Evolutionary conservation across 2,797 vertebrate genomes (phyloP).

Genomic region (Sebastes cheni): DNA sequence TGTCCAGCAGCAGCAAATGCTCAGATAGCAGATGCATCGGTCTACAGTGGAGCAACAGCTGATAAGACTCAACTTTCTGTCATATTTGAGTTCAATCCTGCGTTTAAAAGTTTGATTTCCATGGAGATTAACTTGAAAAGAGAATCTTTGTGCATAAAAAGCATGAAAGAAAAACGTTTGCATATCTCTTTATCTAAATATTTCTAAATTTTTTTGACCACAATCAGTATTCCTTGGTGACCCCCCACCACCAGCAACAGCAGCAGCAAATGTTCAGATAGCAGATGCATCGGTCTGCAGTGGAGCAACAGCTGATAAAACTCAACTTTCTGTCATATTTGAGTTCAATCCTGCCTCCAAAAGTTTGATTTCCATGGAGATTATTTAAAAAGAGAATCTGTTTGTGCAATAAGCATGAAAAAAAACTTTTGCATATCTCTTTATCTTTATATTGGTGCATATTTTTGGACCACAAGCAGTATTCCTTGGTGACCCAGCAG

Average conservation of each 20-base stretch:
- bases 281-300: constrained; percentile 55
- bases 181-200: neutral
- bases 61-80: constrained; percentile 51
- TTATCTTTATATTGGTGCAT: neutral
- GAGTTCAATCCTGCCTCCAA: constrained; percentile 14
- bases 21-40: constrained; percentile 55
- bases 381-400: neutral
- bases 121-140: constrained; percentile 1
- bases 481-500: constrained; percentile 36
- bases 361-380: constrained; percentile 8
- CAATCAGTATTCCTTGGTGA: constrained; percentile 21
- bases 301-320: constrained; percentile 71
- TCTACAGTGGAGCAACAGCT: constrained; percentile 65
- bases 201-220: neutral
- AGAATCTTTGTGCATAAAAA: neutral
- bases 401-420: neutral
- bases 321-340: constrained; percentile 31
- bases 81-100: constrained; percentile 7
- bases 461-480: neutral
- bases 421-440: neutral
- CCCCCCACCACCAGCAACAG: constrained; percentile 3
- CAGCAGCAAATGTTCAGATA: constrained; percentile 61
- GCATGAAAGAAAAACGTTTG: neutral
- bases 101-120: neutral
- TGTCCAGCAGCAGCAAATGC: constrained; percentile 55